Evolutionary conservation across 1,140 invertebrate species (phyloP).

Genomic region (Lasioglossum albipes): DNA sequence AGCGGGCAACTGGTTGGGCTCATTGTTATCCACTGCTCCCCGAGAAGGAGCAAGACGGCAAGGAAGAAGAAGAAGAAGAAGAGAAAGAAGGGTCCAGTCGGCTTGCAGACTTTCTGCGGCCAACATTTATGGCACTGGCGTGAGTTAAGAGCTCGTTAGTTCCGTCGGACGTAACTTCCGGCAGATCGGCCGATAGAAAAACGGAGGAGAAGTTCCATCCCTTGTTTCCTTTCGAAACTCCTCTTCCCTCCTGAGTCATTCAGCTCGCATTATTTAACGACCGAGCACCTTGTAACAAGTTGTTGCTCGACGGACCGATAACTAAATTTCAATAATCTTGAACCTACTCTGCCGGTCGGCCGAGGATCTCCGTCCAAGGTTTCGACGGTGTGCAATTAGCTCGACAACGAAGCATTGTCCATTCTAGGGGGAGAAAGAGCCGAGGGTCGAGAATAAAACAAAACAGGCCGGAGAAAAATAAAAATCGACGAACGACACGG

Average conservation of each 20-base stretch:
- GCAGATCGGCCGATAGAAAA: slow-evolving; percentile 33
- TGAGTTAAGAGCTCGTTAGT: slow-evolving; percentile 76
- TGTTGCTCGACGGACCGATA: slow-evolving; percentile 5
- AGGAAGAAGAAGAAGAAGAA: slow-evolving; percentile 32
- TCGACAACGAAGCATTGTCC: neutral
- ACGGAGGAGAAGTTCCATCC: neutral
- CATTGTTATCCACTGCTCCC: slow-evolving; percentile 73
- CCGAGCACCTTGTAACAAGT: slow-evolving; percentile 1
- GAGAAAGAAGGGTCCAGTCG: slow-evolving; percentile 54
- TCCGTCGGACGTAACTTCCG: slow-evolving; percentile 38
- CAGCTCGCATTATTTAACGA: slow-evolving; percentile 16
- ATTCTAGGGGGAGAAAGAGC: too few species aligned
- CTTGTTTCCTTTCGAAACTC: neutral
- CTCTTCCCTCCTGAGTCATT: too few species aligned
- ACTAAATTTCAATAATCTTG: slow-evolving; percentile 21
- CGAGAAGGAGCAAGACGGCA: slow-evolving; percentile 41
- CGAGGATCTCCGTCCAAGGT: neutral
- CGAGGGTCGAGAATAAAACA: too few species aligned
- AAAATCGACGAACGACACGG: neutral
- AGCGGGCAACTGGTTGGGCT: slow-evolving; percentile 66
- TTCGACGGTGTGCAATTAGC: slow-evolving; percentile 21
- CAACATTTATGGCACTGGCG: slow-evolving; percentile 76
- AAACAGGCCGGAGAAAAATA: neutral
- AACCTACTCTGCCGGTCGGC: neutral
- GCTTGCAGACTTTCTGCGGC: slow-evolving; percentile 60